A percentile compares a stretch with the other conserved stretches of the same genome.
Conservation (phyloP, 2,113 vertebrate species). For the Callionymus lyra region DNA sequence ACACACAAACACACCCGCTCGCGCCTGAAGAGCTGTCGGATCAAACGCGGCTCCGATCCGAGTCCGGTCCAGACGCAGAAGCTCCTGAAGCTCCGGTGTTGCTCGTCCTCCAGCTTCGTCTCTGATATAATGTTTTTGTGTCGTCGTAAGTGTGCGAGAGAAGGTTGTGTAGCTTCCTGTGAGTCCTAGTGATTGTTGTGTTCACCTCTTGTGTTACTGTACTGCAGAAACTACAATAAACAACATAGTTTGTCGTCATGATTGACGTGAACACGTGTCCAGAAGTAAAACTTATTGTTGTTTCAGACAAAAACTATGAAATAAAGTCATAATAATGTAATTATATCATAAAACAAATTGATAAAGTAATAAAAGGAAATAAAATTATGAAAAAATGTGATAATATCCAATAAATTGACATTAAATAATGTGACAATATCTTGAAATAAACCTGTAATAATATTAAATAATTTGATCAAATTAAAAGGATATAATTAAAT, state of each 20-base stretch:
- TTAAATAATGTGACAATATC: no score
- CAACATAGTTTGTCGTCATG: constrained; percentile 43
- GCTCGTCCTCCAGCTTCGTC: constrained; percentile 45
- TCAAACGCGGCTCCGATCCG: constrained; percentile 27
- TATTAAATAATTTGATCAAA: no score
- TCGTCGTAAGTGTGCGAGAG: constrained; percentile 42
- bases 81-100: constrained; percentile 14
- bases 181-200: constrained; percentile 53
- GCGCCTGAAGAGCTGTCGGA: constrained; percentile 38
- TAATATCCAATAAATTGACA: no score
- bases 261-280: background rate
- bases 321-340: no score
- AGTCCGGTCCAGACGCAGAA: constrained; percentile 34
- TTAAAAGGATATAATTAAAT: no score
- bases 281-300: no score
- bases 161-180: constrained; percentile 47
- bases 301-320: no score
- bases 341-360: no score
- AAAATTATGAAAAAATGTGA: no score
- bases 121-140: constrained; percentile 44
- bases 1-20: constrained; percentile 45
- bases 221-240: constrained; percentile 62
- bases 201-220: constrained; percentile 51
- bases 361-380: no score
- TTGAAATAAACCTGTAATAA: no score